phyloP scores from a whole-genome alignment of 2,797 vertebrate genomes.

The Sebastolobus alascanus region DNA sequence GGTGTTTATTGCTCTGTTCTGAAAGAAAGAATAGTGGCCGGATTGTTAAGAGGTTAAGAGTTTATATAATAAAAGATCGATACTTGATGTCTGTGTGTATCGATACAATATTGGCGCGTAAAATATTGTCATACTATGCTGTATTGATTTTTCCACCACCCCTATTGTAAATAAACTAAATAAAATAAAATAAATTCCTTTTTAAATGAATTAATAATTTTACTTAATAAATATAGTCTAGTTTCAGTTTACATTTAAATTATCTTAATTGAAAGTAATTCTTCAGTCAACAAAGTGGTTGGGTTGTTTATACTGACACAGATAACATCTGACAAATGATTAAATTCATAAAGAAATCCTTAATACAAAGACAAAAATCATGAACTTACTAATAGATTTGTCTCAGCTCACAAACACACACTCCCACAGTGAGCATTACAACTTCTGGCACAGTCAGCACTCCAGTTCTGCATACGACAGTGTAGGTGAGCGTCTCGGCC shows the following conservation, averaged over 20 bases:
- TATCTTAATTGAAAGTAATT: neutral
- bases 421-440: neutral
- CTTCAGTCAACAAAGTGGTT: neutral
- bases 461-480: constrained; percentile 45
- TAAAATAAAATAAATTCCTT: neutral
- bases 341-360: neutral
- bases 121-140: no score
- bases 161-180: neutral
- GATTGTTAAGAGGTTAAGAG: no score
- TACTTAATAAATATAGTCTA: neutral
- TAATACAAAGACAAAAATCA: neutral
- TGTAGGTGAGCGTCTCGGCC: constrained; percentile 82
- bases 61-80: no score
- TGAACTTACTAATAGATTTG: neutral
- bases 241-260: constrained; percentile 1
- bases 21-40: no score
- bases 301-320: neutral
- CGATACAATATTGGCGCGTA: no score
- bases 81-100: no score
- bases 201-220: neutral
- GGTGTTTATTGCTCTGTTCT: neutral
- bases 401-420: constrained; percentile 10
- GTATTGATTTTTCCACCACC: rapidly evolving
- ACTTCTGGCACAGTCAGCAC: constrained; percentile 47
- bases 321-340: neutral